A percentile compares a stretch with the other conserved stretches of the same genome.
Conservation (phyloP, 2,888 invertebrate species). For the Eristalis arbustorum region DNA sequence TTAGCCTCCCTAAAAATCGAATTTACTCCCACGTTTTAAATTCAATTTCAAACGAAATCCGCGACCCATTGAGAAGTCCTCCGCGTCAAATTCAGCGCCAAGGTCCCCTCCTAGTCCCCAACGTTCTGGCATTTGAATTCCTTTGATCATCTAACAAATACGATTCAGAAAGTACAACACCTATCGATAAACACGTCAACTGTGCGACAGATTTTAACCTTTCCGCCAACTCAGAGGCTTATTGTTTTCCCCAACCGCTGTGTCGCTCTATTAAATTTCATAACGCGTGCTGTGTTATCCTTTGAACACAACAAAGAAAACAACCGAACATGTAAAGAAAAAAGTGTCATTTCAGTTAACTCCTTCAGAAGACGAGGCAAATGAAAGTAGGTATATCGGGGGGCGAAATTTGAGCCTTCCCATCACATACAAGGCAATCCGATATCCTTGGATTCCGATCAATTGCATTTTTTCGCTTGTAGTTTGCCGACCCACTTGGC, state of each 20-base stretch:
- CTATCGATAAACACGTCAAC: neutral
- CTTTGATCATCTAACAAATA: neutral
- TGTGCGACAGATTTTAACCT: neutral
- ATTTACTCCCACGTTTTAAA: too few relatives aligned
- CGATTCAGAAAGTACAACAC: neutral
- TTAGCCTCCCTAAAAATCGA: too few relatives aligned
- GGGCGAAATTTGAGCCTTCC: constrained; percentile 55
- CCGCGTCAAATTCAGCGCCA: too few relatives aligned
- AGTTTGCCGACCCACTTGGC: constrained; percentile 65
- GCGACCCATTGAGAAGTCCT: too few relatives aligned
- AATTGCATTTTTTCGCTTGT: constrained; percentile 63
- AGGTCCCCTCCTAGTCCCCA: too few relatives aligned
- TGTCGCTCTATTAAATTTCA: neutral
- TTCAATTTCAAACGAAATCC: too few relatives aligned
- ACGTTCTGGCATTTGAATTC: neutral
- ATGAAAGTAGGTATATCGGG: constrained; percentile 30
- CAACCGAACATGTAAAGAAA: neutral
- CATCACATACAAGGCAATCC: constrained; percentile 46
- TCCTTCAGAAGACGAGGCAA: constrained; percentile 2
- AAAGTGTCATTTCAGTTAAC: neutral
- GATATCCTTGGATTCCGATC: constrained; percentile 67
- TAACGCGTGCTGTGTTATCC: constrained; percentile 47
- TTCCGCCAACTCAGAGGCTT: neutral
- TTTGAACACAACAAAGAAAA: constrained; percentile 1
- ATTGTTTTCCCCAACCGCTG: neutral